A percentile compares a stretch with the other conserved stretches of the same genome.
Conservation (phyloP, 2,888 invertebrate species). For the Stratiomys singularior region DNA sequence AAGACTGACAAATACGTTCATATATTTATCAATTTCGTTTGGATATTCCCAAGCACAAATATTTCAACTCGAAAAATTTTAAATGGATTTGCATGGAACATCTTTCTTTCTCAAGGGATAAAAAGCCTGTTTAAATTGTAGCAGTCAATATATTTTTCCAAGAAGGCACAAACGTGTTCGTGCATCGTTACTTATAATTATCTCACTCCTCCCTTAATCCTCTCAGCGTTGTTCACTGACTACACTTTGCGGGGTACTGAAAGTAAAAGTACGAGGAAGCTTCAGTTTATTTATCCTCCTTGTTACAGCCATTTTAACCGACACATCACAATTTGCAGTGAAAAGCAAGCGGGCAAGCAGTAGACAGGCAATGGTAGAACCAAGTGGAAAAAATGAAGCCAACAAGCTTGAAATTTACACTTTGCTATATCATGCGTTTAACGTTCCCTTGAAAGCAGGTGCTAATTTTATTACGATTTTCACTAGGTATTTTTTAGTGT, state of each 20-base stretch:
- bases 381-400: not conserved
- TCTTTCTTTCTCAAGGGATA: too few species aligned
- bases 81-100: too few species aligned
- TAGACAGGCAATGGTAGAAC: not conserved
- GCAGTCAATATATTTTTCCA: too few species aligned
- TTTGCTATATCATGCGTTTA: conserved; percentile 39
- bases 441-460: conserved; percentile 16
- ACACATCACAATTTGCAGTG: not conserved
- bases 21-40: too few species aligned
- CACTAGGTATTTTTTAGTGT: conserved; percentile 15
- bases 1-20: too few species aligned
- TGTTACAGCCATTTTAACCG: not conserved
- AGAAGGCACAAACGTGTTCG: not conserved
- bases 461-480: conserved; percentile 39
- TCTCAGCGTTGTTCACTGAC: not conserved
- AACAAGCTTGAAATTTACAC: conserved; percentile 28
- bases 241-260: not conserved
- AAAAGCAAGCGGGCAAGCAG: not conserved
- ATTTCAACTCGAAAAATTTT: too few species aligned
- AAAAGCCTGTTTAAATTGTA: too few species aligned
- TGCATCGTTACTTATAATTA: not conserved
- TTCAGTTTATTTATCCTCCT: conserved; percentile 35
- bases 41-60: too few species aligned
- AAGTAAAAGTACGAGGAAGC: not conserved
- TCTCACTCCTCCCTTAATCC: not conserved